Evolutionary conservation across 2,888 invertebrate genomes (phyloP), one percentile per base, ranked within the genome.

Genomic region (Agrotis segetum): DNA sequence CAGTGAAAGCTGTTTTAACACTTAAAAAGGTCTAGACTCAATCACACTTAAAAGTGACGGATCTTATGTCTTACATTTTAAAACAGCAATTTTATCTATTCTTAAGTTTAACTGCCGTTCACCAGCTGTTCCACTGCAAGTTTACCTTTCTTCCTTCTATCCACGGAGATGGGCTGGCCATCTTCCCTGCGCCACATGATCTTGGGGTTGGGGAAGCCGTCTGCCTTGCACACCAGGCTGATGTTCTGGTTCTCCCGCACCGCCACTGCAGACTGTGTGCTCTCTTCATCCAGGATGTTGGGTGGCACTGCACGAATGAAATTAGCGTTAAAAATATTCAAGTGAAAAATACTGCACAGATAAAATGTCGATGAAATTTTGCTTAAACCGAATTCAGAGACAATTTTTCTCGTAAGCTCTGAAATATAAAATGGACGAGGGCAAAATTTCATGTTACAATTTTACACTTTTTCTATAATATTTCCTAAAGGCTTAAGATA

Each of bases 221-320:
- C 98, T 24, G 98, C 98, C 89, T 98, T 98, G 94, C 99, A 99
- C 69, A 98, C 98, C 89, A 99, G 97, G 80, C 98, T 99, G 85
- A 99, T 98, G 92, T 99, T 99, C 94, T 99, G 99, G 94, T 99
- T 98, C 96, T 99, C 99, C 29, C 99, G 97, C 53, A 99, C 98
- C 2, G 98, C 98, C 83, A 99, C 98, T 66, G 98, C 98, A 67
- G 99, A 99, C 90, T 98, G 98, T 61, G 99, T 98, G 92, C 99
- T 99, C 85, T 98, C 98, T 49, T 98, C 97, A 92, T 99, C 99
- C 92, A 99, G 95, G 89, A 99, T 99, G 89, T 98, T 98, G 13
- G 99, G 99, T 17, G 99, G 99, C 83, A 99, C 99, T 99, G 96
- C n/a, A n/a, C n/a, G n/a, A n/a, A n/a, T n/a, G n/a, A n/a, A n/a